Conservation (phyloP, 2,113 vertebrate genomes). For the Gavialis gangeticus region DNA sequence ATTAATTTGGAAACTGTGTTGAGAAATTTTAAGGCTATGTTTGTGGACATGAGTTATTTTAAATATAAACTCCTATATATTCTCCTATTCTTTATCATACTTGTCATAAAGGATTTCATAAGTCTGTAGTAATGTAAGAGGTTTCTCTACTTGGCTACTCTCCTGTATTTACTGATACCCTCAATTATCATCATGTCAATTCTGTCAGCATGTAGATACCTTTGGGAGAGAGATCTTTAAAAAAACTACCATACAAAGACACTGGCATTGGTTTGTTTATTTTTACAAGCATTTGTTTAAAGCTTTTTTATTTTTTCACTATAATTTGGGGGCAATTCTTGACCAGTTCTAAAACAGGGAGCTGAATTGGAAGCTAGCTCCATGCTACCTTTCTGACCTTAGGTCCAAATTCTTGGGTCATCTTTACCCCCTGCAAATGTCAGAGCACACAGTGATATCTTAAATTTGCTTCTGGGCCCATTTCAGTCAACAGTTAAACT, state of each 20-base stretch:
- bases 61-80: not conserved
- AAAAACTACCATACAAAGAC: fast-evolving
- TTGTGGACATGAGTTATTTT: not conserved
- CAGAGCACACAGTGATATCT: no score
- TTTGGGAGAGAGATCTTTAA: not conserved
- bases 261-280: no score
- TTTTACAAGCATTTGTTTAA: not conserved
- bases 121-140: not conserved
- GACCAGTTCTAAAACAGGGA: not conserved
- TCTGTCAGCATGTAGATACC: not conserved
- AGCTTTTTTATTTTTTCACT: not conserved
- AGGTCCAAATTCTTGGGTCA: not conserved
- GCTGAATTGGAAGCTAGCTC: not conserved
- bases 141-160: not conserved
- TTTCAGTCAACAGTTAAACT: not conserved
- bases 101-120: not conserved
- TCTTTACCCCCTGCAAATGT: not conserved
- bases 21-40: not conserved
- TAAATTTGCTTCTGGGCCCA: no score
- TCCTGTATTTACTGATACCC: not conserved
- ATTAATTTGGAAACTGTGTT: not conserved
- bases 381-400: not conserved
- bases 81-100: not conserved
- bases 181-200: not conserved
- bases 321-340: not conserved